Conservation (phyloP, 2,888 invertebrate species). For the Euzophera pinguis region DNA sequence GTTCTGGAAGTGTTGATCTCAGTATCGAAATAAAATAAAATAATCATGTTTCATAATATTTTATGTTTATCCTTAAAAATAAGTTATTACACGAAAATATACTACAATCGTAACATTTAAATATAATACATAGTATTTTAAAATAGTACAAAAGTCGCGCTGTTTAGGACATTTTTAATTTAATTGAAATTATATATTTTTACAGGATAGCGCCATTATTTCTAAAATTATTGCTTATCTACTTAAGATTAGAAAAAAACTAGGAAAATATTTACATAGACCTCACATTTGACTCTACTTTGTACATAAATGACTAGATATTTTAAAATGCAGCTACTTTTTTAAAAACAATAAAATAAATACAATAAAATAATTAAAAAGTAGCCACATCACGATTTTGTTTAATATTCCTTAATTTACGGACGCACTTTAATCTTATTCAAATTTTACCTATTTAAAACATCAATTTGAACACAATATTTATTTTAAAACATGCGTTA, state of each 20-base stretch:
- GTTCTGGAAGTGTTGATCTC: too few relatives aligned
- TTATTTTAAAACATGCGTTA: conserved; percentile 12
- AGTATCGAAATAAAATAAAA: conserved; percentile 6
- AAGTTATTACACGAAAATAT: conserved; percentile 64
- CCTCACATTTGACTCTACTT: conserved; percentile 49
- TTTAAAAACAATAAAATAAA: conserved; percentile 5
- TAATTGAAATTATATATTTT: conserved; percentile 17
- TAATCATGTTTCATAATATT: conserved; percentile 26
- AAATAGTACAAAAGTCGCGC: conserved; percentile 15
- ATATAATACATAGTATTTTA: conserved; percentile 31
- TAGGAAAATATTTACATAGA: conserved; percentile 39
- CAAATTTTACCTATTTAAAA: neutral
- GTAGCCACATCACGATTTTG: conserved; percentile 17
- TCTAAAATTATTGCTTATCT: conserved; percentile 37
- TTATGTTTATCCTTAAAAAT: conserved; percentile 36
- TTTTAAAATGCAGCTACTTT: conserved; percentile 28
- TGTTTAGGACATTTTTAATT: conserved; percentile 10
- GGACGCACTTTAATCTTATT: conserved; percentile 19
- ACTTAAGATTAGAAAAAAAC: conserved; percentile 33
- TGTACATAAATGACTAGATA: conserved; percentile 75
- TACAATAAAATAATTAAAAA: conserved; percentile 16
- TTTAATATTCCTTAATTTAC: conserved; percentile 15
- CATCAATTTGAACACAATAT: conserved; percentile 11
- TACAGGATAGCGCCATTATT: conserved; percentile 18
- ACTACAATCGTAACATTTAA: conserved; percentile 57